Conservation (phyloP, 2,888 invertebrate genomes). For the Pachymerium ferrugineum region DNA sequence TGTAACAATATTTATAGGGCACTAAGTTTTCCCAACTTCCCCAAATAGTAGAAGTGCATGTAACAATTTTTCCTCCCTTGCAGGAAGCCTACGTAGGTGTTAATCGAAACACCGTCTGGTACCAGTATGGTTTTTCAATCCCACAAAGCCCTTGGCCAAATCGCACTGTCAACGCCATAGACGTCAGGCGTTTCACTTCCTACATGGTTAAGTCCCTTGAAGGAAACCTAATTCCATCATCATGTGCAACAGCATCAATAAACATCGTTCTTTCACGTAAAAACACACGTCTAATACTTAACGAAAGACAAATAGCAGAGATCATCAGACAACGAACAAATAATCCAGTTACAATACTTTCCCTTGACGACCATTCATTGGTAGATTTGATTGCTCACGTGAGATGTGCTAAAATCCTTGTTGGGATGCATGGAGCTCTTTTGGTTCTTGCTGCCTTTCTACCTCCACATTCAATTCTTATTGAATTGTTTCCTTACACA, state of each 20-base stretch:
- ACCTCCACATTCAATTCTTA: conserved; percentile 44
- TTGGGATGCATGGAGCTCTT: conserved; percentile 51
- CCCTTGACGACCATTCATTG: conserved; percentile 24
- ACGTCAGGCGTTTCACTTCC: conserved; percentile 36
- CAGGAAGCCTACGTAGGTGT: conserved; percentile 47
- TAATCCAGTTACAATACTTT: not conserved
- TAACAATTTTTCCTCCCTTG: not conserved
- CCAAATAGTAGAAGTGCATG: too few relatives aligned
- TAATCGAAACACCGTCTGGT: conserved; percentile 48
- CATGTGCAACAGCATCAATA: not conserved
- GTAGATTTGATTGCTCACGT: conserved; percentile 28
- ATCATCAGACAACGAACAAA: not conserved
- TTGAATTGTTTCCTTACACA: conserved; percentile 54
- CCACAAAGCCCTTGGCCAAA: conserved; percentile 48
- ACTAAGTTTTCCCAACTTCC: too few relatives aligned
- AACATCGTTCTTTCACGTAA: conserved; percentile 11
- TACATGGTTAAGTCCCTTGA: not conserved
- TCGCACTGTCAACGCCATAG: conserved; percentile 38
- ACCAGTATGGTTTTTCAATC: conserved; percentile 51
- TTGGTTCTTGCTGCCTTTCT: conserved; percentile 49
- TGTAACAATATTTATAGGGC: too few relatives aligned
- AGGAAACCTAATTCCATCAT: not conserved
- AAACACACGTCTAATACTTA: conserved; percentile 32
- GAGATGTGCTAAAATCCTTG: conserved; percentile 41
- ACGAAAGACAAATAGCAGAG: conserved; percentile 23